These are phyloP conservation scores for Labeo rohita DNA, from an alignment of 2,113 vertebrate species.

Conservation along the genomic window DNA sequence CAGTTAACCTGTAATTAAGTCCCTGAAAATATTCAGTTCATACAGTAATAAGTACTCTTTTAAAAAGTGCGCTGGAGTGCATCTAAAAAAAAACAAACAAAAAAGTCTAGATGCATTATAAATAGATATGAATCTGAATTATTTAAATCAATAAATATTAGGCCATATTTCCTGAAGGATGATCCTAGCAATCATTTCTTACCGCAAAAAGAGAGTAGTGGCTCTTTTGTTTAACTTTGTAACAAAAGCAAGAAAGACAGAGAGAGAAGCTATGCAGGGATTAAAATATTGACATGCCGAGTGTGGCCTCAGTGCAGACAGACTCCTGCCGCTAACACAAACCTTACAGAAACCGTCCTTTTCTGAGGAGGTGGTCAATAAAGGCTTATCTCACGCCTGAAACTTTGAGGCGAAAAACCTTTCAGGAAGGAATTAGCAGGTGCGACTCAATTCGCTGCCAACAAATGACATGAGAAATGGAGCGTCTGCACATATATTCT, in stretches of 20 bases:
- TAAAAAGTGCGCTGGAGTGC: not conserved
- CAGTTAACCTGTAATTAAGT: too few relatives aligned
- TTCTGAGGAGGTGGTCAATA: slow-evolving; percentile 35
- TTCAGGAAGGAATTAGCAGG: slow-evolving; percentile 9
- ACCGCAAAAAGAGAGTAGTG: not conserved
- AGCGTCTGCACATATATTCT: slow-evolving; percentile 18
- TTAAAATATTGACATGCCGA: slow-evolving; percentile 39
- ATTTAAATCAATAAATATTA: not conserved
- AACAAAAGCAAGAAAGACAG: slow-evolving; percentile 3
- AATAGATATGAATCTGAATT: not conserved
- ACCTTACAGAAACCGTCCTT: slow-evolving; percentile 11
- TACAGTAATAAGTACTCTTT: not conserved
- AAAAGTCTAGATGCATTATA: not conserved
- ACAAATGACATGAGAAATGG: slow-evolving; percentile 14
- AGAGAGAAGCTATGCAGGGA: not conserved
- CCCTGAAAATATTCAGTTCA: not conserved
- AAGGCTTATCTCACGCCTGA: slow-evolving; percentile 36
- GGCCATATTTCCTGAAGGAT: not conserved
- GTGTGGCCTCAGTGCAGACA: slow-evolving; percentile 19
- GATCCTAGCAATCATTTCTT: not conserved
- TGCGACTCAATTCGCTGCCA: not conserved
- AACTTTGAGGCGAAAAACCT: slow-evolving; percentile 17
- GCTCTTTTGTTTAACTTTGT: not conserved
- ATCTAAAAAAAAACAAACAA: not conserved
- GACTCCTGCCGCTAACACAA: slow-evolving; percentile 25